Base-by-base conservation (phyloP, 2,797 vertebrate genomes). In the Sebastes diploproa region DNA sequence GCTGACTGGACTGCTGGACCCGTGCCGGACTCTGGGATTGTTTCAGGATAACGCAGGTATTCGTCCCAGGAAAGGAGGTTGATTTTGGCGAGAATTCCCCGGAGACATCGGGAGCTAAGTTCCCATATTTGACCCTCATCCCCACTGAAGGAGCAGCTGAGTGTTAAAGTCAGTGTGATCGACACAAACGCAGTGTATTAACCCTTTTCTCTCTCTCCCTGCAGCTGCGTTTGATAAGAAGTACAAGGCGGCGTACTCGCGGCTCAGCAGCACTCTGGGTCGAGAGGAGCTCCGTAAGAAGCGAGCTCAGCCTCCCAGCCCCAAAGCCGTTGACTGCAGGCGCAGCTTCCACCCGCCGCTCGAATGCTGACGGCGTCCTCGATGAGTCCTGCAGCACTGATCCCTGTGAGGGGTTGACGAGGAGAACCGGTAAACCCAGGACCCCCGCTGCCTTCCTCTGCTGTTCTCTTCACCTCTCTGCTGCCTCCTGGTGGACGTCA, bases 271-370 rank as follows among this genome's bases (percentile, higher is more conserved):
- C 62, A 94, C 94, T 36, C 73, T 97, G 92, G 94, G 97, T 20
- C 96, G 93, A 5, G 97, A 98, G 11, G 96, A 97, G 67, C 94
- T 98, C 70, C 91, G 90, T 5, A 94, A 83, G 83, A 96, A 93
- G 65, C 92, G 96, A 32, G 97, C 94, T 1, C 96, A 97, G 92
- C 97, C 97, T 16, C 98, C 96, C 20, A 95, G 95, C 38, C 83
- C 95, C 71, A 98, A 98, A 89, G 97, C 97, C 16, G 81, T 97
- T 4, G 97, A 98, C 92, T 99, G 98, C 91, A 94, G 98, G 20
- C 97, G 97, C 81, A 96, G 95, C 89, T 98, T 99, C 63, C 96
- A 97, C 78, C 92, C 95, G 0, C 95, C 96, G 3, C 96, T 98
- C 36, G 97, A 98, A 85, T 98, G 97, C 94, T 98, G 89, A 94